Evolutionary conservation across 2,888 invertebrate genomes (phyloP).

Genomic region (Callimorpha dominula): DNA sequence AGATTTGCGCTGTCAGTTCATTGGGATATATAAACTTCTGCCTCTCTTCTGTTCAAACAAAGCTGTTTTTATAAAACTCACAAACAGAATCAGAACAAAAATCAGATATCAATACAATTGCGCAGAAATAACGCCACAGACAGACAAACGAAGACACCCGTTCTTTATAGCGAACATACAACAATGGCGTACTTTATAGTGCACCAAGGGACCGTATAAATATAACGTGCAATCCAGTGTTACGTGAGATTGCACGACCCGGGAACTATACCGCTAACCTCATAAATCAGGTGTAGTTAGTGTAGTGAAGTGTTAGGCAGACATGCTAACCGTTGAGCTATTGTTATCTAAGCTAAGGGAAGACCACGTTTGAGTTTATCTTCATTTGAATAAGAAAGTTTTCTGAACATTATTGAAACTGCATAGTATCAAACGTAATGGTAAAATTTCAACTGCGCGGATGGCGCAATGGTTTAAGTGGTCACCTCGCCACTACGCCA

Average conservation of each 20-base stretch:
- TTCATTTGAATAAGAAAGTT: slow-evolving; percentile 5
- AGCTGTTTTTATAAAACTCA: neutral
- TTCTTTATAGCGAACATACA: slow-evolving; percentile 46
- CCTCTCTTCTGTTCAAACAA: neutral
- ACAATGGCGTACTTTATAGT: slow-evolving; percentile 48
- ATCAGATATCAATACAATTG: slow-evolving; percentile 19
- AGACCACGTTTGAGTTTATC: slow-evolving; percentile 3
- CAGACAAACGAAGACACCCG: slow-evolving; percentile 44
- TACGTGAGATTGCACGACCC: slow-evolving; percentile 53
- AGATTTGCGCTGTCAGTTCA: neutral
- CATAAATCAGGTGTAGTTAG: slow-evolving; percentile 48
- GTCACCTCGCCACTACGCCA: too few species aligned
- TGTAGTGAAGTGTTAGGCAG: slow-evolving; percentile 27
- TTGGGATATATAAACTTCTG: neutral
- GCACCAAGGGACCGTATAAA: slow-evolving; percentile 33
- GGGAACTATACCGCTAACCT: slow-evolving; percentile 48
- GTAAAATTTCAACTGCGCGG: too few species aligned
- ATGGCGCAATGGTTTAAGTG: too few species aligned
- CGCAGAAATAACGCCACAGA: slow-evolving; percentile 26
- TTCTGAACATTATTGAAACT: neutral
- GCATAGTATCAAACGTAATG: too few species aligned
- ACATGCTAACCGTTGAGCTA: slow-evolving; percentile 37
- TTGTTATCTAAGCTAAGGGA: slow-evolving; percentile 29
- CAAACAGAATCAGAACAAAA: slow-evolving; percentile 5
- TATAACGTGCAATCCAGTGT: slow-evolving; percentile 45